Percentiles rank a stretch among this genome's conserved stretches.
These are phyloP conservation scores for Tichodroma muraria DNA, from an alignment of 2,113 vertebrate genomes.

Conservation along the genomic window DNA sequence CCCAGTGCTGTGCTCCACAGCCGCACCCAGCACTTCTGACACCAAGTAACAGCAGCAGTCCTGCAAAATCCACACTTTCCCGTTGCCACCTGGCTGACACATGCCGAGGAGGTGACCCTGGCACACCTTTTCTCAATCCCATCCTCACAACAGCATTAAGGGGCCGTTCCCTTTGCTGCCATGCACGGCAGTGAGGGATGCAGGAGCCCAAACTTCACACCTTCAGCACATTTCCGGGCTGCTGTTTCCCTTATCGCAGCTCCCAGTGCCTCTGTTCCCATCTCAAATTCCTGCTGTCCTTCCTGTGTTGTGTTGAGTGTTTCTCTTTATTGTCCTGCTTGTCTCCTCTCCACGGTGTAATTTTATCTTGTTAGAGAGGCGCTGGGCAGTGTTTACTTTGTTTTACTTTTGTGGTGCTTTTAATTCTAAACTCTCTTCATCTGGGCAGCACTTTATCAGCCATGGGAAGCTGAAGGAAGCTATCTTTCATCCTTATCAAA, in stretches of 20 bases:
- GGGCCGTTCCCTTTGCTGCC: accelerated
- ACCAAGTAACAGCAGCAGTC: accelerated
- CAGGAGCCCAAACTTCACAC: accelerated
- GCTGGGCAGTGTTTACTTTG: neutral
- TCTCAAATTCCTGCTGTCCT: neutral
- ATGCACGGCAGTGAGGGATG: accelerated
- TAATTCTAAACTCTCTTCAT: slow-evolving; percentile 40
- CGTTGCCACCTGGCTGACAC: neutral
- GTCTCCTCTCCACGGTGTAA: neutral
- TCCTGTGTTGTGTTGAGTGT: neutral
- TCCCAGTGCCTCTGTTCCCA: accelerated
- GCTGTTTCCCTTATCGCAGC: accelerated
- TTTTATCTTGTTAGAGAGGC: neutral
- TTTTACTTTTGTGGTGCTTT: slow-evolving; percentile 26
- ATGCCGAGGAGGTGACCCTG: accelerated
- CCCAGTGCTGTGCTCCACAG: neutral
- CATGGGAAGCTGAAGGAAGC: slow-evolving; percentile 5
- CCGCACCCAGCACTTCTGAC: neutral
- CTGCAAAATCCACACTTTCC: accelerated
- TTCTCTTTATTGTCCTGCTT: slow-evolving; percentile 6
- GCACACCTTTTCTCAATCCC: neutral
- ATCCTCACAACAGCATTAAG: accelerated
- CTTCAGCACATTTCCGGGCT: accelerated
- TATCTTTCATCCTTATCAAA: slow-evolving; percentile 60
- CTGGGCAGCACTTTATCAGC: slow-evolving; percentile 45